phyloP scores from a whole-genome alignment of 1,140 invertebrate species.

The Drosophila equinoxialis region DNA sequence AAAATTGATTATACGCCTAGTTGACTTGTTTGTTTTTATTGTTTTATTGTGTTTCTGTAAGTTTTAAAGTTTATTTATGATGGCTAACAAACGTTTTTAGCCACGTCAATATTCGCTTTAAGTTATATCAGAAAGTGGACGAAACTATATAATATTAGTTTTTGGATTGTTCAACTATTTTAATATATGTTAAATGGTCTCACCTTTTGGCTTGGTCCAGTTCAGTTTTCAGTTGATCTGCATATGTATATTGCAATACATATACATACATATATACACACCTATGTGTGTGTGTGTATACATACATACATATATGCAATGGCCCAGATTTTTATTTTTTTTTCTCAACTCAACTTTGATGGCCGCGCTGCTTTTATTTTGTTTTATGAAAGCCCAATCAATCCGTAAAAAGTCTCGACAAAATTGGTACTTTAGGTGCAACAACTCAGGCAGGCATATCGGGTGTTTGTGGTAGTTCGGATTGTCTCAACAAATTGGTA shows the following conservation, averaged over 20 bases:
- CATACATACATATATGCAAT: not conserved
- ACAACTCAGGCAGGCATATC: not conserved
- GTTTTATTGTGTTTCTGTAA: no score
- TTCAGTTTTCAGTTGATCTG: constrained; percentile 10
- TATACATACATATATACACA: not conserved
- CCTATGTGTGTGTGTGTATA: not conserved
- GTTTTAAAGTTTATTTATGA: no score
- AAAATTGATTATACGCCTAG: no score
- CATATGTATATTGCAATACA: constrained; percentile 9
- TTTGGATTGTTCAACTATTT: not conserved
- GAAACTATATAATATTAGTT: not conserved
- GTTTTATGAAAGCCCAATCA: constrained; percentile 9
- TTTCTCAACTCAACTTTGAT: constrained; percentile 2
- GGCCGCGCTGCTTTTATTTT: constrained; percentile 4
- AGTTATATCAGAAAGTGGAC: not conserved
- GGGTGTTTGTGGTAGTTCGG: not conserved
- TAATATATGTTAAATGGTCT: constrained; percentile 4
- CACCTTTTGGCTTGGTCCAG: constrained; percentile 6
- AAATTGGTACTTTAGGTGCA: constrained; percentile 5
- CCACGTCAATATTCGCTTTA: no score
- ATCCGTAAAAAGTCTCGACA: constrained; percentile 1
- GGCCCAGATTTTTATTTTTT: not conserved
- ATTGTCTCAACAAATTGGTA: constrained; percentile 3
- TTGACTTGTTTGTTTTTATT: no score
- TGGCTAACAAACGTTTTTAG: no score